Evolutionary conservation across 2,888 invertebrate genomes (phyloP).

Genomic region (Polydrusus tereticollis): DNA sequence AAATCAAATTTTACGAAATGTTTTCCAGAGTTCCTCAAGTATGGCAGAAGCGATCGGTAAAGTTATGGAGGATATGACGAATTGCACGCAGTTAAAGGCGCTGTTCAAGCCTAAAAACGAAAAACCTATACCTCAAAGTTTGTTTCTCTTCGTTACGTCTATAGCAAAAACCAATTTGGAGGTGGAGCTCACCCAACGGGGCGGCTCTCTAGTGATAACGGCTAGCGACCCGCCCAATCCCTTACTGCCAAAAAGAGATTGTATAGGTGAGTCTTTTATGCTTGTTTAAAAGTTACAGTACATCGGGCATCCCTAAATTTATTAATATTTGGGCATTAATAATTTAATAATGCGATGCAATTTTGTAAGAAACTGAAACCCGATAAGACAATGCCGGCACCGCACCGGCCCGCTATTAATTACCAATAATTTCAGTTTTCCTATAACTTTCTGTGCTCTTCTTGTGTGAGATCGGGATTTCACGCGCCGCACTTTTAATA

Average conservation of each 20-base stretch:
- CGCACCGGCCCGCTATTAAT: too few relatives aligned
- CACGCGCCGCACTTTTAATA: too few relatives aligned
- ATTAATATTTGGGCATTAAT: too few relatives aligned
- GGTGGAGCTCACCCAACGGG: conserved; percentile 90
- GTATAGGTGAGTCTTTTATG: conserved; percentile 77
- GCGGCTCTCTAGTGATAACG: conserved; percentile 76
- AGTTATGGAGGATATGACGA: conserved; percentile 95
- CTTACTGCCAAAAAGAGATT: conserved; percentile 83
- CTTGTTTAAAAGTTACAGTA: background rate
- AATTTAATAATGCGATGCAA: too few relatives aligned
- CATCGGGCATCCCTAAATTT: too few relatives aligned
- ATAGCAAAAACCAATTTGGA: conserved; percentile 93
- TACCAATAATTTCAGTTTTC: too few relatives aligned
- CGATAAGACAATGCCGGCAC: too few relatives aligned
- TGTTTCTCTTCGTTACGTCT: conserved; percentile 91
- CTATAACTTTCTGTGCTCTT: too few relatives aligned
- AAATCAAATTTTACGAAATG: background rate
- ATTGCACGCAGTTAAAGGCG: conserved; percentile 85
- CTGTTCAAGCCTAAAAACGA: conserved; percentile 81
- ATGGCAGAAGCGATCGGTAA: conserved; percentile 91
- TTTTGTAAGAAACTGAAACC: too few relatives aligned
- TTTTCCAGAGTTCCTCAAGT: conserved; percentile 74
- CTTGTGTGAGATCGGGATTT: too few relatives aligned
- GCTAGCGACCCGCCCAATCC: conserved; percentile 68
- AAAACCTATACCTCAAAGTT: conserved; percentile 76